These are phyloP conservation scores for Penaeus vannamei DNA, from an alignment of 1,140 invertebrate species.

Conservation along the genomic window DNA sequence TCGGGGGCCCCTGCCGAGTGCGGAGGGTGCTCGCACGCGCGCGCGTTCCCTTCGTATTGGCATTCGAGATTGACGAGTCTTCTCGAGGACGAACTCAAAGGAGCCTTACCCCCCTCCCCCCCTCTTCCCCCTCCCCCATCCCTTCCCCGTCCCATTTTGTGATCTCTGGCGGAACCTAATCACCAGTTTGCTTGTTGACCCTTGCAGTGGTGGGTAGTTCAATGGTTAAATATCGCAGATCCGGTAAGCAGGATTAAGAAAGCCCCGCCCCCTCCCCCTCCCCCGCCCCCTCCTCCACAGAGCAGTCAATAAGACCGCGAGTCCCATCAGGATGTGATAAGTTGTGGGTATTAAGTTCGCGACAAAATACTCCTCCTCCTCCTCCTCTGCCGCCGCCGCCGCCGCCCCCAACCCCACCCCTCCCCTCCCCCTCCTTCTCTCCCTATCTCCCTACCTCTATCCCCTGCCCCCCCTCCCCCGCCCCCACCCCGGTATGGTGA, in stretches of 20 bases:
- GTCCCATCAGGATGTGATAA: too few species aligned
- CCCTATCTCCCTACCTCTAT: too few species aligned
- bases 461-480: too few species aligned
- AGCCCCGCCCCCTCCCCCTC: too few species aligned
- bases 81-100: not conserved
- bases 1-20: not conserved
- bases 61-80: not conserved
- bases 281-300: too few species aligned
- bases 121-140: not conserved
- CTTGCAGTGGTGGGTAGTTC: slow-evolving; percentile 29
- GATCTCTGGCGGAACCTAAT: slow-evolving; percentile 15
- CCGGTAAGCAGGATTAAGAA: not conserved
- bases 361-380: too few species aligned
- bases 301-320: too few species aligned
- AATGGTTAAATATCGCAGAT: slow-evolving; percentile 39
- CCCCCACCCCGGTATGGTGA: not conserved
- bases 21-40: too few species aligned
- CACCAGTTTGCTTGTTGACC: slow-evolving; percentile 39
- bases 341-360: too few species aligned
- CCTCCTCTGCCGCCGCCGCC: too few species aligned
- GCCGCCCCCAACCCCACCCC: too few species aligned
- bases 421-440: too few species aligned
- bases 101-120: slow-evolving; percentile 1
- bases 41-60: not conserved
- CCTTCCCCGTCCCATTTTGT: not conserved